Conservation (phyloP, 2,888 invertebrate genomes). For the Clivina fossor region DNA sequence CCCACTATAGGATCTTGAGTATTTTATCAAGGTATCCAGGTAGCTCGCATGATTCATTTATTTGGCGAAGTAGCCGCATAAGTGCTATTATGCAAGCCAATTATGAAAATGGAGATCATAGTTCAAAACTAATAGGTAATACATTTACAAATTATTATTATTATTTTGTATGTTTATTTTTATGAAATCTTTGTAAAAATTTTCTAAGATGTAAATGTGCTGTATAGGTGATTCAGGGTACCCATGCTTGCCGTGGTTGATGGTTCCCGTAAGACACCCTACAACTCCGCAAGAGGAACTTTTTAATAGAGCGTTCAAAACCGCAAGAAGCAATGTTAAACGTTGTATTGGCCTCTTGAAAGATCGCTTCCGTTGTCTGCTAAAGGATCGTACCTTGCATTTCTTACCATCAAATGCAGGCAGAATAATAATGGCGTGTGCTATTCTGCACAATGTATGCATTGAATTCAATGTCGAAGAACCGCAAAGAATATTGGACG, state of each 20-base stretch:
- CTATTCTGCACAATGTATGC: conserved; percentile 25
- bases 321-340: conserved; percentile 36
- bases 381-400: conserved; percentile 13
- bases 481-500: neutral
- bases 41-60: conserved; percentile 13
- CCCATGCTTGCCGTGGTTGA: conserved; percentile 35
- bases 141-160: too few species aligned
- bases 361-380: conserved; percentile 34
- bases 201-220: too few species aligned
- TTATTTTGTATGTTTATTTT: too few species aligned
- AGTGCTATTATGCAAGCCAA: conserved; percentile 6
- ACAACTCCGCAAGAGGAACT: conserved; percentile 33
- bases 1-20: neutral
- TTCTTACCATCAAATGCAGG: conserved; percentile 19
- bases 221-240: conserved; percentile 37
- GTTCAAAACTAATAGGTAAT: conserved; percentile 9
- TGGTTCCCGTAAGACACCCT: conserved; percentile 37
- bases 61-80: conserved; percentile 12
- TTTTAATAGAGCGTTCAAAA: conserved; percentile 37
- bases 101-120: conserved; percentile 17
- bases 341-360: conserved; percentile 38
- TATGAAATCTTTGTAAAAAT: too few species aligned
- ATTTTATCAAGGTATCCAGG: conserved; percentile 1
- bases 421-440: conserved; percentile 22
- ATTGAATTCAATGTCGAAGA: conserved; percentile 19